These are phyloP conservation scores for Pipistrellus nathusii DNA, from an alignment of 2,797 vertebrate genomes.

Conservation along the genomic window DNA sequence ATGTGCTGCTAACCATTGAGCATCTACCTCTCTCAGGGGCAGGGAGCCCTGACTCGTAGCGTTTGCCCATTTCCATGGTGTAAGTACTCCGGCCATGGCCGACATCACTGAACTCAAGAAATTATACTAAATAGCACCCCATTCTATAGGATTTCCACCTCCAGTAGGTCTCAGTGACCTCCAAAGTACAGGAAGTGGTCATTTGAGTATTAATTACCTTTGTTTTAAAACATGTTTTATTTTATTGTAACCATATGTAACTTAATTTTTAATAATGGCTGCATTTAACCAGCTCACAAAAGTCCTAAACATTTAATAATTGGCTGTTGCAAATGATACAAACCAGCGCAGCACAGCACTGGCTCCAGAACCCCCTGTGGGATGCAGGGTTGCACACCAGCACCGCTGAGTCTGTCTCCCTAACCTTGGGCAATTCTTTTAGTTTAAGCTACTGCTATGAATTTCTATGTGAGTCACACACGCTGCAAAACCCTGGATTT, in stretches of 20 bases:
- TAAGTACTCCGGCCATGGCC: fast-evolving
- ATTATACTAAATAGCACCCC: no score
- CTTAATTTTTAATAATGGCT: background rate
- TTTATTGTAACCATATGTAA: background rate
- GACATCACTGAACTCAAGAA: background rate
- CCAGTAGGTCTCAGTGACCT: background rate
- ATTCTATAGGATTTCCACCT: no score
- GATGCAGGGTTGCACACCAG: background rate
- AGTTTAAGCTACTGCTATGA: background rate
- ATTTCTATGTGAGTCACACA: background rate
- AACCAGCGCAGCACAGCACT: background rate
- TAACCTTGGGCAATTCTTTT: background rate
- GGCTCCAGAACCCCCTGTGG: background rate
- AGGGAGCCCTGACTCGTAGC: no score
- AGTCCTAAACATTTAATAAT: background rate
- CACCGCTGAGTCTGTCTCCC: background rate
- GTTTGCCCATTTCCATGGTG: background rate
- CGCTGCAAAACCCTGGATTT: background rate
- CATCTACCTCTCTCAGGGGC: background rate
- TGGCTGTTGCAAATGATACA: background rate
- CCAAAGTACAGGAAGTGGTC: fast-evolving
- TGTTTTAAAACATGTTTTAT: background rate
- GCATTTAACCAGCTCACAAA: background rate
- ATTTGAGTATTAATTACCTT: background rate
- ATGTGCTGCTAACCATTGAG: background rate